Base-by-base conservation (phyloP, 2,888 invertebrate species). In the Lutraria lutraria region DNA sequence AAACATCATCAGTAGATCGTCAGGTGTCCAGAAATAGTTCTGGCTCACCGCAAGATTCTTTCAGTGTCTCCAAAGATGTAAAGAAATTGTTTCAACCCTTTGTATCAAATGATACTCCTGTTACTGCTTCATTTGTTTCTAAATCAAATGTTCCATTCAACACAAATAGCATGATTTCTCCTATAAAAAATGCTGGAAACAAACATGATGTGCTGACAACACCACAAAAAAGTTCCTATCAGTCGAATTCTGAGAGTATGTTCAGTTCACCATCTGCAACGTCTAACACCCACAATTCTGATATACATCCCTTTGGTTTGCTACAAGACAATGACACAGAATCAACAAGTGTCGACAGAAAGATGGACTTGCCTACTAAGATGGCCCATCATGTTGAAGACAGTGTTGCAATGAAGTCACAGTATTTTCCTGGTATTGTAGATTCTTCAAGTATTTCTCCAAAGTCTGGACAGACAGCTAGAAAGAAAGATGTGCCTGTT, bases 1-100 rank as follows among this genome's bases (percentile, higher is more conserved):
- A 76, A 1, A 3, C 10, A 10, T 12, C 86, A 43, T 56, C 88
- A 29, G 54, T n/a, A 34, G 86, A 90, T 16, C 80, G 87, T 8
- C 88, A 88, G 81, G 15, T 80, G 80, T 60, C 85, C 13, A 21
- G 25, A 13, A 85, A 85, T n/a, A 85, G 34, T 80, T 79, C 56
- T 29, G n/a, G 54, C 10, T 85, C 85, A 0, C 34, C 85, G 0
- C 60, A 56, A 80, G 85, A 85, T 80, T 60, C 79, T 21, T 56
- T 52, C 19, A 79, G n/a, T 34, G 16, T 72, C 34, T 29, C 21
- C 54, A 90, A 90, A 53, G 90, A 90, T 56, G 29, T 80, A 12
- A 82, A 83, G n/a, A 91, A 91, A 63, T 85, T 91, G 16, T 91
- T 91, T 86, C 91, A 91, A 72, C 91, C 91, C 12, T 91, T 89